Evolutionary conservation across 2,888 invertebrate species (phyloP), one percentile per base, ranked within the genome.

Genomic region (Thymelicus lineola): DNA sequence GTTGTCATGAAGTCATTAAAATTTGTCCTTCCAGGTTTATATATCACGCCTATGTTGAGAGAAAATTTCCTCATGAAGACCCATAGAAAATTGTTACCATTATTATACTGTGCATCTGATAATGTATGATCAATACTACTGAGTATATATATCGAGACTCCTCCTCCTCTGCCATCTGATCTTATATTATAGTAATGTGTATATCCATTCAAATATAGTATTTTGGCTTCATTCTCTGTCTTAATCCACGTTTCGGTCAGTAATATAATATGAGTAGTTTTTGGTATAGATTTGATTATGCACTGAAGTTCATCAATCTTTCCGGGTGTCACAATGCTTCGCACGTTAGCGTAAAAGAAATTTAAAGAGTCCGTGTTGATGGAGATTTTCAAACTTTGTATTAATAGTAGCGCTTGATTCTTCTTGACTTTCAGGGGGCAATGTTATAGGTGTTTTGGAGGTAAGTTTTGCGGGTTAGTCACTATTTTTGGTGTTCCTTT

Each of bases 101-200:
- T 35, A 7, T 4, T 62, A n/a, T 48, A 62, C n/a, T 35, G 35
- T n/a, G 42, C 28, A 15, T 62, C 62, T 12, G 28, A 10, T 15
- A 48, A 28, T 35, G 28, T 35, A 6, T 45, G 50, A 0, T 60
- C 45, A 2, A 72, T 0, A 36, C 42, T 64, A 10, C 60, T 60
- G n/a, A 63, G 63, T 17, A 70, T 45, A 55, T 45, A 72, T 6
- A 70, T 46, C 9, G 72, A 70, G 9, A 66, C 72, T 0, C 72
- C 72, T n/a, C 70, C 66, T 4, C 70, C 72, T 38, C 20, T 63
- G 14, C 12, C 72, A 38, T 69, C 48, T 14, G 57, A 59, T 36
- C 53, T 62, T 38, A 66, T 46, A 35, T 62, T 62, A 14, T 62
- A 62, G n/a, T 48, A n/a, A 62, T 62, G 62, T 48, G n/a, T 62